phyloP scores from a whole-genome alignment of 2,113 vertebrate species.

The Poeciliopsis turrubarensis region DNA sequence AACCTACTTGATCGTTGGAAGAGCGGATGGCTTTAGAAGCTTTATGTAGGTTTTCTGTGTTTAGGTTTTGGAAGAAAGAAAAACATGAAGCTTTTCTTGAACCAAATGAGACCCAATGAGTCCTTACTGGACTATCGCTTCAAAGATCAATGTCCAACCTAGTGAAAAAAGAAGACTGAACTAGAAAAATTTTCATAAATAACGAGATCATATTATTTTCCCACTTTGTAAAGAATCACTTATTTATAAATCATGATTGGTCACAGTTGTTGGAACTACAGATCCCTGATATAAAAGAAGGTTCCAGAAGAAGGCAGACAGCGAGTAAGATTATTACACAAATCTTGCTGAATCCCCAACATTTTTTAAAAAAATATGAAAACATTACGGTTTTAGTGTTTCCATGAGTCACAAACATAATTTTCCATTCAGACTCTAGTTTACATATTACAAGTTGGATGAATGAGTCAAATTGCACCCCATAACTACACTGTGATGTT shows the following conservation, averaged over 20 bases:
- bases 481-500: background rate
- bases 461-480: background rate
- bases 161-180: background rate
- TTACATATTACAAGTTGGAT: background rate
- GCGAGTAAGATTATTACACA: background rate
- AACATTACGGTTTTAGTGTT: background rate
- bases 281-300: constrained; percentile 34
- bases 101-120: background rate
- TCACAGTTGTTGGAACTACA: background rate
- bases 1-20: background rate
- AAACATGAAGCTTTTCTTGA: background rate
- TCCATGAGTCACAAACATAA: constrained; percentile 9
- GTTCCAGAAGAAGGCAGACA: constrained; percentile 22
- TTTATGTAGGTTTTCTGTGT: background rate
- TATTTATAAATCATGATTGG: too few relatives aligned
- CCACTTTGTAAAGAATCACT: too few relatives aligned
- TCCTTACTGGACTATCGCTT: background rate
- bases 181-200: too few relatives aligned
- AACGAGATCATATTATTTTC: too few relatives aligned
- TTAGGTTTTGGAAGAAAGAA: background rate
- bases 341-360: background rate
- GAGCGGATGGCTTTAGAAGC: background rate
- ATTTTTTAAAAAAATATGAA: background rate
- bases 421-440: constrained; percentile 13
- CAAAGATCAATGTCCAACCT: background rate